phyloP scores from a whole-genome alignment of 2,797 vertebrate species.

The Nannoperca australis region DNA sequence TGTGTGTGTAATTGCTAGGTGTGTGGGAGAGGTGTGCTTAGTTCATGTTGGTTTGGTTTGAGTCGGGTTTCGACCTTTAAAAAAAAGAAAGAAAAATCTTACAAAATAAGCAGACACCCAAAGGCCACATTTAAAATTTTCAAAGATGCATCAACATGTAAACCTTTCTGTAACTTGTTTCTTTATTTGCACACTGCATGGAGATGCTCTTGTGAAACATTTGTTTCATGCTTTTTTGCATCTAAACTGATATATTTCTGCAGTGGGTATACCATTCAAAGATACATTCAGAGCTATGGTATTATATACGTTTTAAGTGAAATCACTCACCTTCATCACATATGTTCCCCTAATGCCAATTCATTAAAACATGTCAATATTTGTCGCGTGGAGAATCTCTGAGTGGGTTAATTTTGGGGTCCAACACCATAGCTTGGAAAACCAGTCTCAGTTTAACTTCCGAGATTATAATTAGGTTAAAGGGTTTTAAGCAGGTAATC shows the following conservation, averaged over 20 bases:
- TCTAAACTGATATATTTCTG: constrained; percentile 17
- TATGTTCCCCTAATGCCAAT: constrained; percentile 25
- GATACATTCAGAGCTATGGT: background rate
- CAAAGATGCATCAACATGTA: constrained; percentile 16
- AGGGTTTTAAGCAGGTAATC: constrained; percentile 48
- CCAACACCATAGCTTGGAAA: constrained; percentile 19
- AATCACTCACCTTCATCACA: constrained; percentile 40
- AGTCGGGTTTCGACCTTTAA: constrained; percentile 35
- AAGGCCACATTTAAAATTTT: constrained; percentile 28
- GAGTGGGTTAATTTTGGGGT: constrained; percentile 31
- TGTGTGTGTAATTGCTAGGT: constrained; percentile 48
- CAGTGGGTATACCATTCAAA: background rate
- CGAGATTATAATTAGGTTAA: background rate
- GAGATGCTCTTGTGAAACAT: background rate
- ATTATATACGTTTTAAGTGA: constrained; percentile 22
- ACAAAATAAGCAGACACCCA: constrained; percentile 37
- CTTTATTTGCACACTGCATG: constrained; percentile 8
- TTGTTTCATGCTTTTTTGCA: constrained; percentile 12
- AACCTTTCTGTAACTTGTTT: background rate
- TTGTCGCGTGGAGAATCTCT: constrained; percentile 39
- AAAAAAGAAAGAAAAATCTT: constrained; percentile 9
- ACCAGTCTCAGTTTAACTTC: constrained; percentile 28
- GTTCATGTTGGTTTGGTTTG: constrained; percentile 44
- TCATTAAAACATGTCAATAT: constrained; percentile 51
- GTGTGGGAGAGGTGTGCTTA: constrained; percentile 46